A percentile compares a stretch with the other conserved stretches of the same genome.
Conservation (phyloP, 2,888 invertebrate species). For the Pherbina coryleti region DNA sequence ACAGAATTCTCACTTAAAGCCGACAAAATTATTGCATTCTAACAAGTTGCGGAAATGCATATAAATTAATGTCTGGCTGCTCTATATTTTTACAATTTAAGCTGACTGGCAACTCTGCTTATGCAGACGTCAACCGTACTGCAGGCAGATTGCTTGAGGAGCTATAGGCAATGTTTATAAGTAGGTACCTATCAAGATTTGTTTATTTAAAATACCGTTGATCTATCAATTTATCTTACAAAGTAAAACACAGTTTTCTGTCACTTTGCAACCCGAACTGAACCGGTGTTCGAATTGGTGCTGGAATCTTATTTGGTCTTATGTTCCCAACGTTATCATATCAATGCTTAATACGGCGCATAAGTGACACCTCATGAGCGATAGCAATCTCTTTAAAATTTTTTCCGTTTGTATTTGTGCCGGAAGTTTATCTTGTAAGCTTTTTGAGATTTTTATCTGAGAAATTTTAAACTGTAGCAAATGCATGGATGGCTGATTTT, state of each 20-base stretch:
- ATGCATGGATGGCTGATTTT: too few relatives aligned
- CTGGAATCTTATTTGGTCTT: background rate
- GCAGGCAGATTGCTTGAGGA: too few relatives aligned
- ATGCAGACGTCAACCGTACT: background rate
- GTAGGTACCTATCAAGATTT: too few relatives aligned
- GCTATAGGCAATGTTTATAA: too few relatives aligned
- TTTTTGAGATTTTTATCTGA: too few relatives aligned
- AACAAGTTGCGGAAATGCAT: constrained; percentile 29
- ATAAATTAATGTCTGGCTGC: background rate
- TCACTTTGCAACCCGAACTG: background rate
- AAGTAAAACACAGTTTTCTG: background rate
- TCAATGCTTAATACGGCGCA: constrained; percentile 9
- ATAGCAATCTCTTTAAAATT: too few relatives aligned
- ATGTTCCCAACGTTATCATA: background rate
- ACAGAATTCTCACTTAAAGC: background rate
- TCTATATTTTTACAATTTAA: constrained; percentile 13
- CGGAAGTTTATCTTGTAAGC: background rate
- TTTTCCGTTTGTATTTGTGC: background rate
- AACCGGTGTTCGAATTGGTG: constrained; percentile 2
- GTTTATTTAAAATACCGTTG: constrained; percentile 5
- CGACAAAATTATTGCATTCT: constrained; percentile 20
- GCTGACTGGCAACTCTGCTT: background rate
- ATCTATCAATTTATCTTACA: background rate
- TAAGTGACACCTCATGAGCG: background rate
- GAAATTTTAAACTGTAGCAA: too few relatives aligned